Evolutionary conservation across 2,113 vertebrate genomes (phyloP).

Genomic region (Anser brachyrhynchus): DNA sequence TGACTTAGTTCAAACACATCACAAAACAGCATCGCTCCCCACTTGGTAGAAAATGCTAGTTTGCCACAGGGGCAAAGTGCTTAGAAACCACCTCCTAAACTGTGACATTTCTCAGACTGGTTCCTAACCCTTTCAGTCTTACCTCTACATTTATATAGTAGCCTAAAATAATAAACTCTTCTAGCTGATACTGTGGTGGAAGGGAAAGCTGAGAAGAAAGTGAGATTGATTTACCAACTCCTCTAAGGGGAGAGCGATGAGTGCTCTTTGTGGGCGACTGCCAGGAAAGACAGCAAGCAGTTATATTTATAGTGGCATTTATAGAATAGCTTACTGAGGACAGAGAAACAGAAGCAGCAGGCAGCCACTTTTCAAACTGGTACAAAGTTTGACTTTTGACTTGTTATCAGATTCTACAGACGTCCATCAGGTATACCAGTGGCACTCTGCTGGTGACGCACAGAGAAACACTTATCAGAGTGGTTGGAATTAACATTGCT

Average conservation of each 20-base stretch:
- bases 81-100: neutral
- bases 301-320: neutral
- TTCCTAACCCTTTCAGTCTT: neutral
- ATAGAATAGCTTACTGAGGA: neutral
- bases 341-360: neutral
- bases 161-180: neutral
- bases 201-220: neutral
- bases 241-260: neutral
- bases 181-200: no score
- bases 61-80: neutral
- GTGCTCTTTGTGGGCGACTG: neutral
- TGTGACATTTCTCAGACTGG: neutral
- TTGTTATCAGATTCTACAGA: neutral
- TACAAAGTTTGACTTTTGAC: neutral
- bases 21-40: neutral
- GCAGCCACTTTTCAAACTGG: neutral
- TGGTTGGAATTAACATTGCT: fast-evolving
- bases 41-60: neutral
- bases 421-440: neutral
- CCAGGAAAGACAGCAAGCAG: neutral
- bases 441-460: neutral
- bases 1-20: neutral
- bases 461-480: fast-evolving
- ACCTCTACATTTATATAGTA: neutral
- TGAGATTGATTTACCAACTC: neutral